Percentiles rank a stretch among this genome's conserved stretches.
phyloP scores from a whole-genome alignment of 2,888 invertebrate genomes.

The Drosophila niveifrons region DNA sequence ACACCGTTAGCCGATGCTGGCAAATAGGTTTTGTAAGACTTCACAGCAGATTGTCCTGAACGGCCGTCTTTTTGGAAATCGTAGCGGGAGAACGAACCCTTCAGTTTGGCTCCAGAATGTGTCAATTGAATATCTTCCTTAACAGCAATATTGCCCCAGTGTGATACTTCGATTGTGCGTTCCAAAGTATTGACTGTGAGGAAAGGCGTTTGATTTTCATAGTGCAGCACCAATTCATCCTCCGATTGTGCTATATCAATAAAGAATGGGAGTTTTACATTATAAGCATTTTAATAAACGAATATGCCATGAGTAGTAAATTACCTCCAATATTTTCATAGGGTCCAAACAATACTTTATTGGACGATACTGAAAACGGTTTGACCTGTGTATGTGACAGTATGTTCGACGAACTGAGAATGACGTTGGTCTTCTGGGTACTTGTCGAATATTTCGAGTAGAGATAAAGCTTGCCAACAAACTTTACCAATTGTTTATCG shows the following conservation, averaged over 20 bases:
- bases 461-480: constrained; percentile 92
- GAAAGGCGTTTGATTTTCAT: constrained; percentile 98
- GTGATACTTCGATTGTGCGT: constrained; percentile 97
- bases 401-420: constrained; percentile 91
- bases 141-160: constrained; percentile 99
- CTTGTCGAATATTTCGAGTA: constrained; percentile 93
- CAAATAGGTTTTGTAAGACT: constrained; percentile 94
- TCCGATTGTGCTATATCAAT: constrained; percentile 85
- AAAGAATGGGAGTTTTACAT: background rate
- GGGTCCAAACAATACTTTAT: constrained; percentile 94
- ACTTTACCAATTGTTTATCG: constrained; percentile 97
- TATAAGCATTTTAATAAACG: too few relatives aligned
- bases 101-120: constrained; percentile 96
- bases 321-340: constrained; percentile 89
- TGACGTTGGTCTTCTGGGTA: constrained; percentile 93
- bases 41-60: constrained; percentile 94
- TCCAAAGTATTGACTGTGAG: constrained; percentile 95
- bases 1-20: constrained; percentile 97
- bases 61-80: constrained; percentile 98
- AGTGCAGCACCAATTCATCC: constrained; percentile 93
- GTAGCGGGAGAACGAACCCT: constrained; percentile 98
- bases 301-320: background rate
- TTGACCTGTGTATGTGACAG: constrained; percentile 92
- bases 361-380: constrained; percentile 92
- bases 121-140: constrained; percentile 96